Percentiles rank a stretch among this genome's conserved stretches.
phyloP scores from a whole-genome alignment of 2,113 vertebrate species.

The Tetrao urogallus region DNA sequence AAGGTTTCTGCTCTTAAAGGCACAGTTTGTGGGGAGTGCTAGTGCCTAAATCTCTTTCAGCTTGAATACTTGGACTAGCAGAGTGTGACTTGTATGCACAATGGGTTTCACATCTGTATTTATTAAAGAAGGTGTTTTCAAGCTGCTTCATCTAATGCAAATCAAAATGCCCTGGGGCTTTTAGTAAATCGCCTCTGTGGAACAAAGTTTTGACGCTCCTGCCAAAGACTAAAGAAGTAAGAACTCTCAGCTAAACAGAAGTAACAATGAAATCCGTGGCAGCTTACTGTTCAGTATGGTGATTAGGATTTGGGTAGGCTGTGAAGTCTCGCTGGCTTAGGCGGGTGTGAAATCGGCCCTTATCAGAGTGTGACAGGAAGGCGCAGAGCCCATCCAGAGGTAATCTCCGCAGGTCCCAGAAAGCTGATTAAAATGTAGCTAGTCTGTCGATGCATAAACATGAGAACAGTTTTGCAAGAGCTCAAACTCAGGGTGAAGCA shows the following conservation, averaged over 20 bases:
- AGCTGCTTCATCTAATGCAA: slow-evolving; percentile 19
- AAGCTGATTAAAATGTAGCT: slow-evolving; percentile 74
- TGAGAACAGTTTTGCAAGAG: slow-evolving; percentile 54
- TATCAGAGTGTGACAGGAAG: slow-evolving; percentile 80
- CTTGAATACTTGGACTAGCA: neutral
- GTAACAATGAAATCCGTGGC: slow-evolving; percentile 25
- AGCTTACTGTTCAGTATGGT: slow-evolving; percentile 34
- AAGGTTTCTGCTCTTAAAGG: neutral
- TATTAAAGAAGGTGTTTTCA: slow-evolving; percentile 12
- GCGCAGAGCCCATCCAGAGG: slow-evolving; percentile 56
- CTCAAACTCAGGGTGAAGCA: slow-evolving; percentile 40
- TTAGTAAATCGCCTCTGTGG: neutral
- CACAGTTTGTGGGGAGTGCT: neutral
- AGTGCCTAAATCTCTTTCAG: neutral
- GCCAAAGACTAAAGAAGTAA: neutral
- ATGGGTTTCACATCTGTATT: neutral
- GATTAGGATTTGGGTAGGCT: slow-evolving; percentile 46
- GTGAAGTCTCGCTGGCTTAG: slow-evolving; percentile 30
- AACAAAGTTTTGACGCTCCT: slow-evolving; percentile 21
- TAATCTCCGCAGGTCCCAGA: slow-evolving; percentile 73
- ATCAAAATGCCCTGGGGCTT: slow-evolving; percentile 21
- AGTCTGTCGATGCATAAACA: slow-evolving; percentile 53
- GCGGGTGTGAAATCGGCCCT: slow-evolving; percentile 67
- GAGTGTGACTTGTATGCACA: neutral
- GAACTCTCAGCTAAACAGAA: slow-evolving; percentile 19